A percentile compares a stretch with the other conserved stretches of the same genome.
Evolutionary conservation across 2,113 vertebrate species (phyloP).

Genomic region (Ariopsis seemanni): DNA sequence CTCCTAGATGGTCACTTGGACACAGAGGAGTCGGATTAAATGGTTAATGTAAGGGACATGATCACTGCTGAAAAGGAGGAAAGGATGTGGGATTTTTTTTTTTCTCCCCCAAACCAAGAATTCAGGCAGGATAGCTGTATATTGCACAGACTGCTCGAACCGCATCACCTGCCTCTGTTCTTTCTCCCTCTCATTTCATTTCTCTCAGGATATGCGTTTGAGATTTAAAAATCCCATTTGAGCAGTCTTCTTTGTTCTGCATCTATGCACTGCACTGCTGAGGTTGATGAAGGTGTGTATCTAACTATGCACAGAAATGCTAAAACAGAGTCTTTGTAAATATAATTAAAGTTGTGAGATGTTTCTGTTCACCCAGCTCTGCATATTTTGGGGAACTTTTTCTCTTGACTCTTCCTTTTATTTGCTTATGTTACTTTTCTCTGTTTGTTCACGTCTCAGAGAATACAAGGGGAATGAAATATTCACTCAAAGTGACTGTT

Average conservation of each 20-base stretch:
- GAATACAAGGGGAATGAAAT: constrained; percentile 42
- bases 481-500: constrained; percentile 50
- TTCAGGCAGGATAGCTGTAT: constrained; percentile 30
- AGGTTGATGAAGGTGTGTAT: constrained; percentile 55
- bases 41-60: constrained; percentile 33
- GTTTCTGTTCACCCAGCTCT: constrained; percentile 57
- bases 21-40: constrained; percentile 58
- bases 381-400: constrained; percentile 60
- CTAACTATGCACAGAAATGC: constrained; percentile 55
- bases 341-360: constrained; percentile 38
- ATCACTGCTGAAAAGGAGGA: constrained; percentile 49
- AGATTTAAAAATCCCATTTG: neutral
- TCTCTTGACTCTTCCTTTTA: constrained; percentile 40
- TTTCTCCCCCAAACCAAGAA: constrained; percentile 22
- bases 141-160: constrained; percentile 23
- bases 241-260: constrained; percentile 50
- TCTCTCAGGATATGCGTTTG: constrained; percentile 40
- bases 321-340: constrained; percentile 49
- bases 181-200: neutral
- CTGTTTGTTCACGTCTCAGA: neutral
- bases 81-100: constrained; percentile 9
- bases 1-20: constrained; percentile 2
- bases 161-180: constrained; percentile 33
- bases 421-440: constrained; percentile 25
- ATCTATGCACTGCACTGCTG: constrained; percentile 70